phyloP scores from a whole-genome alignment of 2,888 invertebrate species.

The Dolichomitus sp. region DNA sequence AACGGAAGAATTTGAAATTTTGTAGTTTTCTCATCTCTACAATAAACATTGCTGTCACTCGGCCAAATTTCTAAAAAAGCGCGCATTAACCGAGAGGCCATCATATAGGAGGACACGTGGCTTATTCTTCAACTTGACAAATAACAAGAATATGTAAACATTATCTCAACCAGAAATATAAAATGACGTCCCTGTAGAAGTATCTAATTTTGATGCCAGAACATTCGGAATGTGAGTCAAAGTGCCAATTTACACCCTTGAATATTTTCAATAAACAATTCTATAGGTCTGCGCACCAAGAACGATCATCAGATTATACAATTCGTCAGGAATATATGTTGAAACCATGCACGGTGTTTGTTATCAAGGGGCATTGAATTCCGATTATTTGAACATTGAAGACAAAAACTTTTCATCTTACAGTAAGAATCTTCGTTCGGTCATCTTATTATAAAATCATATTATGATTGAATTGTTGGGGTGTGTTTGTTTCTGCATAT shows the following conservation, averaged over 20 bases:
- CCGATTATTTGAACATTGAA: constrained; percentile 56
- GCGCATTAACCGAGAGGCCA: neutral
- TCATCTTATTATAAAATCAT: no score
- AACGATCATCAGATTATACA: constrained; percentile 63
- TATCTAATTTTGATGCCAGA: neutral
- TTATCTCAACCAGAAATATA: neutral
- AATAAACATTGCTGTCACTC: neutral
- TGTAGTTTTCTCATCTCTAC: neutral
- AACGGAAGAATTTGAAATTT: neutral
- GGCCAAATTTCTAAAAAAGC: neutral
- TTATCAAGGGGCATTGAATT: constrained; percentile 69
- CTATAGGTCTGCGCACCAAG: constrained; percentile 78
- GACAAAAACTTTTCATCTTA: constrained; percentile 61
- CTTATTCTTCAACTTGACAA: neutral
- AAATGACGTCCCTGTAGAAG: neutral
- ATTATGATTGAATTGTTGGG: neutral
- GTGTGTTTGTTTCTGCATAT: constrained; percentile 10
- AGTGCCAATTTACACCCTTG: neutral
- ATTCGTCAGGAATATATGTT: neutral
- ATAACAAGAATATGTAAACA: constrained; percentile 1
- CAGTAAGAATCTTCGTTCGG: constrained; percentile 53
- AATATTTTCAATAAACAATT: constrained; percentile 7
- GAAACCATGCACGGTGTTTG: constrained; percentile 79
- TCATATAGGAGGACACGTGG: neutral
- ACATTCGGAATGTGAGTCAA: neutral